Evolutionary conservation across 2,113 vertebrate species (phyloP).

Genomic region (Gambusia holbrooki): DNA sequence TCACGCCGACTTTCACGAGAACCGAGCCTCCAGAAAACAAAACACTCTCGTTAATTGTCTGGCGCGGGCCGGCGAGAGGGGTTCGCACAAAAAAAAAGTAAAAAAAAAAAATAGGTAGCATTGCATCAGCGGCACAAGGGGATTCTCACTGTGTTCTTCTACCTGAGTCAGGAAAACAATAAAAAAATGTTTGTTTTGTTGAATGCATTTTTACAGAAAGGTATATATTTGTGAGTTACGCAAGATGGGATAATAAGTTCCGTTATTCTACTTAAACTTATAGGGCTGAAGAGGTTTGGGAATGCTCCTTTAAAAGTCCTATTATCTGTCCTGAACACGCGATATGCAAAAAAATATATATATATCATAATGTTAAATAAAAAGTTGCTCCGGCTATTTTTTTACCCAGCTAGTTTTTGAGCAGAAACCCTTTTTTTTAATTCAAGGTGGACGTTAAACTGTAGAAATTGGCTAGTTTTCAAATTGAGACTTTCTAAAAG

Average conservation of each 20-base stretch:
- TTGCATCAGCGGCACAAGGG: slow-evolving; percentile 67
- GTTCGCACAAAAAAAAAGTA: slow-evolving; percentile 57
- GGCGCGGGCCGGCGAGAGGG: slow-evolving; percentile 42
- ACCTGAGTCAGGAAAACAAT: slow-evolving; percentile 52
- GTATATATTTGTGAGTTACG: slow-evolving; percentile 3
- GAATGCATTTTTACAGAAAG: slow-evolving; percentile 12
- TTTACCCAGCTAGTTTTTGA: background rate
- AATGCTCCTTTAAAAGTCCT: background rate
- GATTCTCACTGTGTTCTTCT: slow-evolving; percentile 45
- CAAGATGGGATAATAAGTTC: background rate
- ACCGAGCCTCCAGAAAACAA: slow-evolving; percentile 77
- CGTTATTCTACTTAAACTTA: background rate
- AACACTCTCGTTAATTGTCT: slow-evolving; percentile 78
- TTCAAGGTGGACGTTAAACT: background rate
- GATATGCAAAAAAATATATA: too few relatives aligned
- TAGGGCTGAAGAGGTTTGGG: background rate
- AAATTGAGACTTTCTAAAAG: too few relatives aligned
- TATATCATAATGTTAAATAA: too few relatives aligned
- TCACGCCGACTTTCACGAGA: slow-evolving; percentile 76
- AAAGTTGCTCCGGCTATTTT: background rate
- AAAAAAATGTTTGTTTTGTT: background rate
- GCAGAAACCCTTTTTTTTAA: background rate
- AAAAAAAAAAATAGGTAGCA: slow-evolving; percentile 41
- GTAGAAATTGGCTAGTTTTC: too few relatives aligned
- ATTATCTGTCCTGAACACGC: background rate